A percentile compares a stretch with the other conserved stretches of the same genome.
Conservation (phyloP, 2,113 vertebrate species). For the Fregetta grallaria region DNA sequence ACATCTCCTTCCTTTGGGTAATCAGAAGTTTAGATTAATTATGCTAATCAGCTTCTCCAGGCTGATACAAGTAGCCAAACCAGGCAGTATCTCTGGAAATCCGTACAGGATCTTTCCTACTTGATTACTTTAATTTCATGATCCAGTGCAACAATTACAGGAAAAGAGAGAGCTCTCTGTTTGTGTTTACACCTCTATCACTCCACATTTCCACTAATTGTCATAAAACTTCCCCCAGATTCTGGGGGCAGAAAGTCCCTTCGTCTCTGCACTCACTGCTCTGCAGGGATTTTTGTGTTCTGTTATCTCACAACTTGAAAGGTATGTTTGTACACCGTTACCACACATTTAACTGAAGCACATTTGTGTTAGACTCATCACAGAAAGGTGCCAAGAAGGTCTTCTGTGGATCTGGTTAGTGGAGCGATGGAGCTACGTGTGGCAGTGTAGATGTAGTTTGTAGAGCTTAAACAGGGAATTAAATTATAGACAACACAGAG, state of each 20-base stretch:
- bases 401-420: background rate
- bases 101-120: slow-evolving; percentile 18
- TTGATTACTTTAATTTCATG: slow-evolving; percentile 62
- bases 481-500: background rate
- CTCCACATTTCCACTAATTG: background rate
- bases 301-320: background rate
- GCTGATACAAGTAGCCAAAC: slow-evolving; percentile 66
- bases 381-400: background rate
- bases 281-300: background rate
- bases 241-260: background rate
- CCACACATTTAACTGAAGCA: background rate
- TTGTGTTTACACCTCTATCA: background rate
- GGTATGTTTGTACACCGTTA: background rate
- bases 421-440: fast-evolving
- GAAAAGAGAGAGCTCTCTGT: background rate
- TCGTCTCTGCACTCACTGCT: background rate
- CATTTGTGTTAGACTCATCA: background rate
- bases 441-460: background rate
- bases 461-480: background rate
- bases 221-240: background rate
- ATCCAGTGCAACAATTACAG: slow-evolving; percentile 32
- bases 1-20: slow-evolving; percentile 52
- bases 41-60: slow-evolving; percentile 63
- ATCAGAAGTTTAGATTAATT: slow-evolving; percentile 71
- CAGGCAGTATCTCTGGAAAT: slow-evolving; percentile 42